phyloP scores from a whole-genome alignment of 1,140 invertebrate genomes.

The Procambarus clarkii region DNA sequence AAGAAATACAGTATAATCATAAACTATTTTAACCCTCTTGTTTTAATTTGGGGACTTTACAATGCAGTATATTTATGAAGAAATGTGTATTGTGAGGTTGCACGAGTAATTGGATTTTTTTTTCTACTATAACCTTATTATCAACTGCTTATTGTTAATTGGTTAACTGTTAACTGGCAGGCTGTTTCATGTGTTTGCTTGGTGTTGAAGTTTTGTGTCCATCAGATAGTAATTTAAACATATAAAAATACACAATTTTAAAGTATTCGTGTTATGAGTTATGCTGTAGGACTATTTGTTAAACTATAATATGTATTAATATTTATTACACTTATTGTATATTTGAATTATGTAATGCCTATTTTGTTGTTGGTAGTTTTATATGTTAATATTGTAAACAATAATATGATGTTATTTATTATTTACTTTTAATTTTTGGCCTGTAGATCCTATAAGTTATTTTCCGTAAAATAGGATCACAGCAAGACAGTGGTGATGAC shows the following conservation, averaged over 20 bases:
- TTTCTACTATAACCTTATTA: neutral
- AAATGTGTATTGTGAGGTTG: too few species aligned
- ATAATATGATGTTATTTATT: neutral
- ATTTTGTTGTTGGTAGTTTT: slow-evolving; percentile 2
- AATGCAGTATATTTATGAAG: too few species aligned
- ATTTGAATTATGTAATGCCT: neutral
- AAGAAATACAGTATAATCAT: too few species aligned
- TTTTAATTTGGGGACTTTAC: too few species aligned
- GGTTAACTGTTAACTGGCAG: neutral
- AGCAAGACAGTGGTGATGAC: neutral
- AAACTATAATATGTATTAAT: neutral
- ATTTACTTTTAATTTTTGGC: neutral
- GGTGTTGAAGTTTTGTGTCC: slow-evolving; percentile 13
- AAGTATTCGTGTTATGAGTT: too few species aligned
- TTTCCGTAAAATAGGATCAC: neutral
- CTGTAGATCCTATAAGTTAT: neutral
- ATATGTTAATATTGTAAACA: neutral
- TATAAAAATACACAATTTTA: too few species aligned
- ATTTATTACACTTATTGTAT: neutral
- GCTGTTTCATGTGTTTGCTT: slow-evolving; percentile 30
- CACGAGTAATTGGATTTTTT: neutral
- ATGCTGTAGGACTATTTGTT: too few species aligned
- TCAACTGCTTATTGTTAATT: slow-evolving; percentile 24
- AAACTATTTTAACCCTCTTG: too few species aligned
- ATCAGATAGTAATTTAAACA: neutral